These are phyloP conservation scores for Megaleporinus macrocephalus DNA, from an alignment of 2,113 vertebrate species.

Conservation along the genomic window DNA sequence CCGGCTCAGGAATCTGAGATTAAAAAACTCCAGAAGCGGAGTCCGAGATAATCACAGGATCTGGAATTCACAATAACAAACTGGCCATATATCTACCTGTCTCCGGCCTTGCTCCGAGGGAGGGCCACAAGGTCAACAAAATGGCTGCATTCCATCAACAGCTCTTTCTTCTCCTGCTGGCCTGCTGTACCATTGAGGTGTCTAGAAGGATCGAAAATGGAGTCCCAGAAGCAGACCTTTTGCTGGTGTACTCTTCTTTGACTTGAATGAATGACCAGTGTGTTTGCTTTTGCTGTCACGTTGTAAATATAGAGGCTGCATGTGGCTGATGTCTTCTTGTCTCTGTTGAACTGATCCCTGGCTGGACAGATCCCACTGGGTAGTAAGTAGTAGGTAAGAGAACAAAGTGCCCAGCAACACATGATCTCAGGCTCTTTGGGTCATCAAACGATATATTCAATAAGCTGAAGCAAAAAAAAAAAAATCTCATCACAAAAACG, in stretches of 20 bases:
- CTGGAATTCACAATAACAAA: conserved; percentile 99
- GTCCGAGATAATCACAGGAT: conserved; percentile 96
- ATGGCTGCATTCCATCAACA: conserved; percentile 87
- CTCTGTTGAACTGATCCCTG: conserved; percentile 56
- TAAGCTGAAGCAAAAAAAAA: too few species aligned
- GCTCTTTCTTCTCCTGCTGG: conserved; percentile 67
- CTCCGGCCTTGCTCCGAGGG: conserved; percentile 90
- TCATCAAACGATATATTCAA: too few species aligned
- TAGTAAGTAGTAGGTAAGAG: not conserved
- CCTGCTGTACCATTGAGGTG: conserved; percentile 58
- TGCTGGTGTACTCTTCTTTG: conserved; percentile 46
- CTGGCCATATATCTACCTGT: conserved; percentile 98
- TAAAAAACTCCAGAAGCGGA: conserved; percentile 95
- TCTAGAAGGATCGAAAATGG: conserved; percentile 76
- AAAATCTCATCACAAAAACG: too few species aligned
- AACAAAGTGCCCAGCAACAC: not conserved
- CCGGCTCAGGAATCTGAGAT: conserved; percentile 93
- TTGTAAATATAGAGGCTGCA: conserved; percentile 21
- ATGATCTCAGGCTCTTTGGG: not conserved
- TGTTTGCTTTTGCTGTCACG: conserved; percentile 43
- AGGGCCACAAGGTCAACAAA: conserved; percentile 88
- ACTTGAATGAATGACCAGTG: conserved; percentile 5
- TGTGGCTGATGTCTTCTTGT: conserved; percentile 53
- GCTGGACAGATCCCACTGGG: conserved; percentile 58
- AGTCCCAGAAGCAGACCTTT: conserved; percentile 50